Evolutionary conservation across 2,797 vertebrate genomes (phyloP).

Genomic region (Astyanax mexicanus): DNA sequence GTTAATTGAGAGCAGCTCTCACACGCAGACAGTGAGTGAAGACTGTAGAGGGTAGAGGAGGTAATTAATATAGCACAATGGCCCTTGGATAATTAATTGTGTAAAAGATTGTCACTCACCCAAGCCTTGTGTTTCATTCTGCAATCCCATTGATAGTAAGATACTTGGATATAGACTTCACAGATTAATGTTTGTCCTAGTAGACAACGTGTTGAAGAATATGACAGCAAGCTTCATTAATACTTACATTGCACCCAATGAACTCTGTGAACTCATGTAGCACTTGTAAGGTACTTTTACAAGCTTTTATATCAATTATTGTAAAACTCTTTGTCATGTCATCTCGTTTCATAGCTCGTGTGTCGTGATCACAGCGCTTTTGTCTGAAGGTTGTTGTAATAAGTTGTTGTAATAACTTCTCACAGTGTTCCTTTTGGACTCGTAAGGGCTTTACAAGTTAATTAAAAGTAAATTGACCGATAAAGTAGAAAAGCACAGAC

Average conservation of each 20-base stretch:
- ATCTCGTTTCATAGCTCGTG: neutral
- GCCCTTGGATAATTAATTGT: conserved; percentile 58
- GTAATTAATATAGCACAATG: conserved; percentile 61
- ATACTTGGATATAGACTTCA: conserved; percentile 25
- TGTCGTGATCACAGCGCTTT: conserved; percentile 1
- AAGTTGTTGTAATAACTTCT: conserved; percentile 65
- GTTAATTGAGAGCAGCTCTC: conserved; percentile 53
- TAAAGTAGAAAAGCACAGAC: conserved; percentile 70
- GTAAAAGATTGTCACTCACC: conserved; percentile 50
- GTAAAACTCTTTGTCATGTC: conserved; percentile 2
- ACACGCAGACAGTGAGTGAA: conserved; percentile 16
- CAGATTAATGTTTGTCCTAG: conserved; percentile 15
- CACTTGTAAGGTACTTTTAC: neutral
- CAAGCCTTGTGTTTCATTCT: conserved; percentile 48
- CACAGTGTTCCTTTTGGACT: conserved; percentile 67
- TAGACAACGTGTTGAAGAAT: conserved; percentile 13
- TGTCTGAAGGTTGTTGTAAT: conserved; percentile 7
- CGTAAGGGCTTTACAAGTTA: conserved; percentile 73
- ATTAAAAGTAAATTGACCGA: conserved; percentile 76
- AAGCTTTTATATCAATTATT: neutral
- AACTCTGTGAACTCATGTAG: neutral
- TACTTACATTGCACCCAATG: neutral
- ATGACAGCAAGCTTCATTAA: conserved; percentile 7
- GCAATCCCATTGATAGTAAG: conserved; percentile 36
- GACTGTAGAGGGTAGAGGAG: conserved; percentile 45